These are phyloP conservation scores for Myxocyprinus asiaticus DNA, from an alignment of 2,113 vertebrate species.

Conservation along the genomic window DNA sequence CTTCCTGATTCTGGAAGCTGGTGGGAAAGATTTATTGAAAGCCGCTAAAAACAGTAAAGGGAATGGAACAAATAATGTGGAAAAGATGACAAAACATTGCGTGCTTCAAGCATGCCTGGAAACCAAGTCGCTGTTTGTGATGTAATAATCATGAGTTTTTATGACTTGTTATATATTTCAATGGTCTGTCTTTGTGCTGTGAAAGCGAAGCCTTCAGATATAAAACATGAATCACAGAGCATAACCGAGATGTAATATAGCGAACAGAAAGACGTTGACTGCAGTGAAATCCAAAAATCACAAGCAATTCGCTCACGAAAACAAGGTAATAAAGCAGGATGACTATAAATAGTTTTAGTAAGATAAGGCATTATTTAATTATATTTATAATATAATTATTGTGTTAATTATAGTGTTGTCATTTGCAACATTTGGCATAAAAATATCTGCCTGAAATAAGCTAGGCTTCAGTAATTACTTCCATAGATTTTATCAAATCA, in stretches of 20 bases:
- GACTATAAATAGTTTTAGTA: not conserved
- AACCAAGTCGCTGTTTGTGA: constrained; percentile 44
- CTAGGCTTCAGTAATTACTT: no score
- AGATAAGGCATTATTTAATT: not conserved
- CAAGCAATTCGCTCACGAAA: not conserved
- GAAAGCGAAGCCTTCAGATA: constrained; percentile 41
- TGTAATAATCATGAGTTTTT: constrained; percentile 56
- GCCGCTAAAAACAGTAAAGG: constrained; percentile 43
- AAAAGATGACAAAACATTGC: constrained; percentile 54
- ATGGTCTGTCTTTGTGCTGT: constrained; percentile 46
- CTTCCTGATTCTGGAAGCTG: constrained; percentile 41
- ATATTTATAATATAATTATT: not conserved
- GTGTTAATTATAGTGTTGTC: not conserved
- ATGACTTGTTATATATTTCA: constrained; percentile 48
- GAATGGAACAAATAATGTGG: constrained; percentile 39
- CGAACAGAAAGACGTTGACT: not conserved
- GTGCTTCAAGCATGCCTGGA: constrained; percentile 37
- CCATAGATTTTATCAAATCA: no score
- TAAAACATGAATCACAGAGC: not conserved
- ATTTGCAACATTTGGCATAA: no score
- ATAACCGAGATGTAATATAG: not conserved
- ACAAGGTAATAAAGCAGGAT: not conserved
- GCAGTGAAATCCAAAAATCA: not conserved
- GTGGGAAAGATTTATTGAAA: constrained; percentile 53
- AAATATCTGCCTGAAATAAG: not conserved